phyloP scores from a whole-genome alignment of 53 echinoderm and acorn worm genomes.

The Apostichopus leukothele region DNA sequence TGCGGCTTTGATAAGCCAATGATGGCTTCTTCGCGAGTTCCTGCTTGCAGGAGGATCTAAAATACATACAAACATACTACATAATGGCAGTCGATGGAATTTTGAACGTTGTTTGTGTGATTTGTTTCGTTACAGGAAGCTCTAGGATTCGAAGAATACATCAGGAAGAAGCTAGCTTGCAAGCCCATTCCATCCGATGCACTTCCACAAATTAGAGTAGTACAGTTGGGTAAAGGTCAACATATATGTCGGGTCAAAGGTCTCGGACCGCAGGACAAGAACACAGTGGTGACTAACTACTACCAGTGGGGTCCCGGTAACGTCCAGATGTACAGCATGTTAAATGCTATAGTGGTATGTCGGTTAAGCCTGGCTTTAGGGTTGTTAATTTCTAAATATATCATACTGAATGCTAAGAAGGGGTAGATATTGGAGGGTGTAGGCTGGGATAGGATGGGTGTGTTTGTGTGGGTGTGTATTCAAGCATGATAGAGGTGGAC shows the following conservation, averaged over 20 bases:
- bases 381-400: not conserved
- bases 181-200: slow-evolving; percentile 61
- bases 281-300: slow-evolving; percentile 94
- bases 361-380: no score
- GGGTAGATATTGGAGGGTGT: no score
- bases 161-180: slow-evolving; percentile 64
- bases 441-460: no score
- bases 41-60: no score
- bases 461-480: no score
- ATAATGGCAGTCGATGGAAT: not conserved
- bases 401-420: no score
- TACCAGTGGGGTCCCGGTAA: slow-evolving; percentile 90
- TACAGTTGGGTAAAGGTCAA: slow-evolving; percentile 65
- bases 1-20: no score
- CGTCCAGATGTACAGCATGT: slow-evolving; percentile 55
- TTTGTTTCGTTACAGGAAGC: slow-evolving; percentile 64
- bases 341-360: slow-evolving; percentile 73
- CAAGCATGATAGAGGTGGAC: no score
- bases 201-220: slow-evolving; percentile 64
- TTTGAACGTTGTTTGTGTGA: not conserved
- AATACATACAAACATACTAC: no score
- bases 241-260: slow-evolving; percentile 79
- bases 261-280: slow-evolving; percentile 65
- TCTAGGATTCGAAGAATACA: slow-evolving; percentile 62
- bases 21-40: no score